These are phyloP conservation scores for Chlorops oryzae DNA, from an alignment of 1,140 invertebrate species.

Conservation along the genomic window DNA sequence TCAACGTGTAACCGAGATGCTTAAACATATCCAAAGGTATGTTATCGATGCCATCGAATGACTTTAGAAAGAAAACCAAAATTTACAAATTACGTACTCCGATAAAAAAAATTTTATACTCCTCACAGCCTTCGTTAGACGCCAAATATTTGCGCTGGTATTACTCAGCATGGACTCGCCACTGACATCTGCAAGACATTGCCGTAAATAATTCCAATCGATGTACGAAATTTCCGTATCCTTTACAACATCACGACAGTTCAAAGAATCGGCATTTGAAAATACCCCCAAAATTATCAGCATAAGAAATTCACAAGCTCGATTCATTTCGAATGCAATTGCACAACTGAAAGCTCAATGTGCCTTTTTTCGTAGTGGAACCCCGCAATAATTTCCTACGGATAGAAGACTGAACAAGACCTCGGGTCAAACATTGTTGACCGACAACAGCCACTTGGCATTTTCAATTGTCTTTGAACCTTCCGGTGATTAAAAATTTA, in stretches of 20 bases:
- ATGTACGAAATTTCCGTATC: slow-evolving; percentile 4
- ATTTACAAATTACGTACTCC: neutral
- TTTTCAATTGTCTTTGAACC: too few relatives aligned
- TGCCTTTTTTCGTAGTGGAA: too few relatives aligned
- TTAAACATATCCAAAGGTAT: slow-evolving; percentile 10
- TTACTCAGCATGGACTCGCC: slow-evolving; percentile 1
- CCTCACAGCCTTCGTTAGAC: slow-evolving; percentile 13
- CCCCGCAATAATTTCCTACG: too few relatives aligned
- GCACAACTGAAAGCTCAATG: too few relatives aligned
- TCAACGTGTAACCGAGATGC: slow-evolving; percentile 11
- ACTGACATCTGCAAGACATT: slow-evolving; percentile 4
- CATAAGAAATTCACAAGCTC: too few relatives aligned
- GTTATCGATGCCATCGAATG: slow-evolving; percentile 13
- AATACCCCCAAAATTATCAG: too few relatives aligned
- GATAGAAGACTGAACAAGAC: too few relatives aligned
- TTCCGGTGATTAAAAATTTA: too few relatives aligned
- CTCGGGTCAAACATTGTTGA: too few relatives aligned
- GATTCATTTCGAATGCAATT: too few relatives aligned
- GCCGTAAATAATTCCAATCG: slow-evolving; percentile 8
- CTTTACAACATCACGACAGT: slow-evolving; percentile 9
- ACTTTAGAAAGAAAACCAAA: neutral
- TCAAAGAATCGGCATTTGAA: neutral
- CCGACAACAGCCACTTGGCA: too few relatives aligned
- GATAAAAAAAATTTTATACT: neutral
- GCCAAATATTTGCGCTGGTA: slow-evolving; percentile 14